phyloP scores from a whole-genome alignment of 2,113 vertebrate species.

The Rostratula benghalensis region DNA sequence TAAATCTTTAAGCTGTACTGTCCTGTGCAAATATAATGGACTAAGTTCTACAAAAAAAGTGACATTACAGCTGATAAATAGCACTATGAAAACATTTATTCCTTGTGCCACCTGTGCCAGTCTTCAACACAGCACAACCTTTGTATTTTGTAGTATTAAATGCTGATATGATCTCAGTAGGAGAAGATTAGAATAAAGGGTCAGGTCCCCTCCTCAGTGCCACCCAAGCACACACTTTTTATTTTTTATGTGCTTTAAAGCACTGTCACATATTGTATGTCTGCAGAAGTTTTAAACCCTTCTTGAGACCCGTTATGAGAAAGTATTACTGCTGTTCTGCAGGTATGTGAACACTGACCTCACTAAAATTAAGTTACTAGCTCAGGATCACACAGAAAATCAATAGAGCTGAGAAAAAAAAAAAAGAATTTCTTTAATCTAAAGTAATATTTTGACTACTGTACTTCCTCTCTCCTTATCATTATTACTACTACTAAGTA shows the following conservation, averaged over 20 bases:
- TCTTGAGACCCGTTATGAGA: background rate
- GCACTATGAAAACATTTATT: background rate
- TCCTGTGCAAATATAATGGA: background rate
- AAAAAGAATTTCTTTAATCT: background rate
- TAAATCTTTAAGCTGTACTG: background rate
- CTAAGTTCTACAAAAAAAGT: background rate
- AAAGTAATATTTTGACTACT: background rate
- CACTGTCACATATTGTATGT: background rate
- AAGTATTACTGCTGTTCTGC: background rate
- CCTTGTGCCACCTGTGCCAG: background rate
- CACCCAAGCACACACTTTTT: background rate
- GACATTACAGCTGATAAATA: background rate
- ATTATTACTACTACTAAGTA: background rate
- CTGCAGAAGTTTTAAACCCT: background rate
- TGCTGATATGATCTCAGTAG: background rate
- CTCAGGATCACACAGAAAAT: background rate
- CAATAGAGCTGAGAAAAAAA: background rate
- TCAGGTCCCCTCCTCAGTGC: background rate
- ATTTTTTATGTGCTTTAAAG: background rate
- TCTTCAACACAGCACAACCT: background rate
- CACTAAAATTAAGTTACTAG: background rate
- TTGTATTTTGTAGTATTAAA: background rate
- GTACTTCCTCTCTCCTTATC: background rate
- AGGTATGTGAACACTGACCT: background rate
- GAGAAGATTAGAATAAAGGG: background rate